phyloP scores from a whole-genome alignment of 2,113 vertebrate genomes.

The Tragulus kanchil region DNA sequence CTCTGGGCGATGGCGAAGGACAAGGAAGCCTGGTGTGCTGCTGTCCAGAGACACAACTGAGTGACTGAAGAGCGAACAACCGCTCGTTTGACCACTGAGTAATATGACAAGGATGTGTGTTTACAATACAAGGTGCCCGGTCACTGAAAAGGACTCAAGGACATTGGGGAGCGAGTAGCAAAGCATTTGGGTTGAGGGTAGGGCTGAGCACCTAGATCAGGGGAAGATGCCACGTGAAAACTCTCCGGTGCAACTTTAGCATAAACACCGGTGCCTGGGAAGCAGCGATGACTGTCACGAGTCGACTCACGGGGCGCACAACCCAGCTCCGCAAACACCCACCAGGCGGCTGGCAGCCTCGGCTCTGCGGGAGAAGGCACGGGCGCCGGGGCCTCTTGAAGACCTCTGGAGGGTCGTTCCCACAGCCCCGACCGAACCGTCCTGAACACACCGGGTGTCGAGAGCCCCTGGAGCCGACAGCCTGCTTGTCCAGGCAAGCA shows the following conservation, averaged over 20 bases:
- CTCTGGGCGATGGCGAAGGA: neutral
- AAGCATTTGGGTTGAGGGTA: neutral
- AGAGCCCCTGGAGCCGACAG: rapidly evolving
- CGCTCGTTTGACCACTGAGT: neutral
- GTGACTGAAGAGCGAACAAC: neutral
- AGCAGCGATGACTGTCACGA: neutral
- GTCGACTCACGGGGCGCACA: neutral
- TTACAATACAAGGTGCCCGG: neutral
- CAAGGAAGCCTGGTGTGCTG: neutral
- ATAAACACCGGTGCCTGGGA: rapidly evolving
- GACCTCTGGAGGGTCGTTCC: neutral
- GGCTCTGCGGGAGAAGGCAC: neutral
- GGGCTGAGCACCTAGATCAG: neutral
- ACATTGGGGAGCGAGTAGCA: rapidly evolving
- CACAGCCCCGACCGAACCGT: neutral
- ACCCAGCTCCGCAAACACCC: neutral
- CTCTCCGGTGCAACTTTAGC: neutral
- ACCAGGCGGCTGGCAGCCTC: rapidly evolving
- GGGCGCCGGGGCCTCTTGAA: neutral
- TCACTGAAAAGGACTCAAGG: neutral
- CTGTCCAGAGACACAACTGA: neutral
- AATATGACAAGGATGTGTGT: neutral
- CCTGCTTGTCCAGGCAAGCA: neutral
- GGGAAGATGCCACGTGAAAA: rapidly evolving
- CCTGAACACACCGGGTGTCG: rapidly evolving